Evolutionary conservation across 2,113 vertebrate genomes (phyloP).

Genomic region (Dicrurus megarhynchus): DNA sequence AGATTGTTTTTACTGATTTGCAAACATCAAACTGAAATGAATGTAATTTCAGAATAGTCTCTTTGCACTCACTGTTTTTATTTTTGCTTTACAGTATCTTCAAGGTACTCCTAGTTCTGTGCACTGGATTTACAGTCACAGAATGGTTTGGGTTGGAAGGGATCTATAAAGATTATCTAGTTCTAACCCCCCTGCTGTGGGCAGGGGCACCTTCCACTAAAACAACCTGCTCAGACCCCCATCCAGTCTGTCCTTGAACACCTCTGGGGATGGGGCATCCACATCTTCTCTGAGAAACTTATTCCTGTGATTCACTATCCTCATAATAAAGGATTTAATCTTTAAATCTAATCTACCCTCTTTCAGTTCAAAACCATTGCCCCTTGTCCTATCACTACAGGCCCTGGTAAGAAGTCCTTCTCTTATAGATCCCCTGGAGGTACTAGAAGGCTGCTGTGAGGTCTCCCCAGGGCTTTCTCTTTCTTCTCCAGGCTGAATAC

Average conservation of each 20-base stretch:
- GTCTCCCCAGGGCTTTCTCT: not conserved
- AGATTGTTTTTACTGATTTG: not conserved
- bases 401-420: not conserved
- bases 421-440: not conserved
- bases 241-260: not conserved
- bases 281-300: not conserved
- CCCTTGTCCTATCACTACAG: not conserved
- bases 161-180: not conserved
- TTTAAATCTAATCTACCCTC: not conserved
- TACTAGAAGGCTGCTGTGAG: not conserved
- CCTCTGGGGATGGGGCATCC: not conserved
- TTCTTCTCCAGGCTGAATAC: not conserved
- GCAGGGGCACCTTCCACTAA: not conserved
- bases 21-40: not conserved
- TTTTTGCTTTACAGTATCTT: not conserved
- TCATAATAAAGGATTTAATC: not conserved
- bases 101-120: not conserved
- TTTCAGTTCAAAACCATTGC: not conserved
- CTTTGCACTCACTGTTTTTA: not conserved
- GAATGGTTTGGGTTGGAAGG: not conserved
- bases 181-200: not conserved
- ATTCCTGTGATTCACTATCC: not conserved
- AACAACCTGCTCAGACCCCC: not conserved
- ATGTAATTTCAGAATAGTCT: not conserved
- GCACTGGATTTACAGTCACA: not conserved